phyloP scores from a whole-genome alignment of 92 coral and sea anemone genomes.

The Epizoanthus illoricatus region DNA sequence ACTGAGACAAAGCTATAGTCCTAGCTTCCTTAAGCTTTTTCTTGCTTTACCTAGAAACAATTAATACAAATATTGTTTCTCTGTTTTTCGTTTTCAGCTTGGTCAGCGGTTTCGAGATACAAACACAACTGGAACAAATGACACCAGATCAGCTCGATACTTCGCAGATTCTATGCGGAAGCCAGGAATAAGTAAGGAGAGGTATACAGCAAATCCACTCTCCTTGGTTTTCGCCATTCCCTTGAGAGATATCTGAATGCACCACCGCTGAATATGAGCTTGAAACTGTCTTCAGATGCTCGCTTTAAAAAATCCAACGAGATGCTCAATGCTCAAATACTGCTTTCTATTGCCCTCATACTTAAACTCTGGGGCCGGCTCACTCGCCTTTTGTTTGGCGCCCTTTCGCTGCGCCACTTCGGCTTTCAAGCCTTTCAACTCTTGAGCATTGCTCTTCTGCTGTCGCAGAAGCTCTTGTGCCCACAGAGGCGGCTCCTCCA shows the following conservation, averaged over 20 bases:
- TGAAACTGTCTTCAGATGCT: conserved; percentile 16
- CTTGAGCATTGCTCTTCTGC: conserved; percentile 38
- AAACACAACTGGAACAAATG: conserved; percentile 41
- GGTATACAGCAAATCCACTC: conserved; percentile 32
- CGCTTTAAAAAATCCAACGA: conserved; percentile 38
- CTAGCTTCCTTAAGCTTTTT: too few species aligned
- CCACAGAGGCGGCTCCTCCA: conserved; percentile 37
- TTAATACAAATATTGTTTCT: too few species aligned
- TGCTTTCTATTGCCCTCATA: conserved; percentile 53
- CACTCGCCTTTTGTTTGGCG: conserved; percentile 5
- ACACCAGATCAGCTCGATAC: conserved; percentile 35
- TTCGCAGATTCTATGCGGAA: conserved; percentile 46
- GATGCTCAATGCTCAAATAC: conserved; percentile 27
- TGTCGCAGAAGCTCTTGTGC: conserved; percentile 42
- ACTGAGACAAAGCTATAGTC: too few species aligned
- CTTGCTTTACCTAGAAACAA: too few species aligned
- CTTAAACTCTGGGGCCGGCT: conserved; percentile 41
- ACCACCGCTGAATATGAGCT: conserved; percentile 36
- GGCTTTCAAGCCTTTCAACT: conserved; percentile 32
- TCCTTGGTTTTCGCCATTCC: conserved; percentile 38
- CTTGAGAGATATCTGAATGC: conserved; percentile 51
- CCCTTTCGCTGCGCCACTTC: conserved; percentile 16
- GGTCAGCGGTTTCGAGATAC: conserved; percentile 46
- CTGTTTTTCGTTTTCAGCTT: conserved; percentile 8
- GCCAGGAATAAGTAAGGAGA: conserved; percentile 38